A percentile compares a stretch with the other conserved stretches of the same genome.
Evolutionary conservation across 2,113 vertebrate species (phyloP).

Genomic region (Myodes glareolus): DNA sequence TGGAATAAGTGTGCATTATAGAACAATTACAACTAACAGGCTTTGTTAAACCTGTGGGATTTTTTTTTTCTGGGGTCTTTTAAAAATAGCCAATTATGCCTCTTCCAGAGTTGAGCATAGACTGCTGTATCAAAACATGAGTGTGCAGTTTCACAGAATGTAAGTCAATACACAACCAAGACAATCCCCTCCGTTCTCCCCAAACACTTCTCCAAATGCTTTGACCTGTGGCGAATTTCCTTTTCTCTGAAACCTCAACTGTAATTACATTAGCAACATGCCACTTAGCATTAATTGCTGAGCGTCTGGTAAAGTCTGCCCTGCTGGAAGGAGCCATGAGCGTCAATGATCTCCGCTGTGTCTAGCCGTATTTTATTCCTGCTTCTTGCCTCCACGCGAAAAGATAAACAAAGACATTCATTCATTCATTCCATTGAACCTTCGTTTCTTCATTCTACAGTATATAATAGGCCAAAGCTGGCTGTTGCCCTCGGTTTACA

Average conservation of each 20-base stretch:
- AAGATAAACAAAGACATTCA: not conserved
- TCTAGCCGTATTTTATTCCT: not conserved
- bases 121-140: not conserved
- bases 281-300: conserved; percentile 29
- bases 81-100: not conserved
- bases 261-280: not conserved
- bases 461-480: not conserved
- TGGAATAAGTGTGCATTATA: not conserved
- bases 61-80: not conserved
- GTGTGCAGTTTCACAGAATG: not conserved
- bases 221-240: not conserved
- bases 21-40: not conserved
- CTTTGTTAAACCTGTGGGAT: not conserved
- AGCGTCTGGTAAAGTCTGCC: not conserved
- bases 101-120: not conserved
- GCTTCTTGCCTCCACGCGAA: not conserved
- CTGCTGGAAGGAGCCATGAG: not conserved
- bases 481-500: not conserved
- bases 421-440: conserved; percentile 3
- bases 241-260: conserved; percentile 36
- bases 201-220: conserved; percentile 24
- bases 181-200: not conserved
- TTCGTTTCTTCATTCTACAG: not conserved
- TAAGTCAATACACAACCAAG: not conserved
- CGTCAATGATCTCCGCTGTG: not conserved